Base-by-base conservation (phyloP, 2,888 invertebrate genomes). In the Caenorhabditis zanzibari region DNA sequence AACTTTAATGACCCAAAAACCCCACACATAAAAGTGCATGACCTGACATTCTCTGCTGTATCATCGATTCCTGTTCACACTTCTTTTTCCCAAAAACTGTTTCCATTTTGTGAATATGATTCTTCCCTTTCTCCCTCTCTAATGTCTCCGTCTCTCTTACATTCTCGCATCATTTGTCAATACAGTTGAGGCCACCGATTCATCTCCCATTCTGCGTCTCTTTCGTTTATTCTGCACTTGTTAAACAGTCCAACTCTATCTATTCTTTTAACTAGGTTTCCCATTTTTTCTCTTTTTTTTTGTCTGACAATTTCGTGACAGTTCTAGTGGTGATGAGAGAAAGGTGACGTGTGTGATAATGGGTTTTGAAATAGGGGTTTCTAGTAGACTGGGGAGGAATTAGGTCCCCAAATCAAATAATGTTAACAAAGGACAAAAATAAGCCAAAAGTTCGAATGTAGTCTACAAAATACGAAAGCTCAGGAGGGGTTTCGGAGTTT, bases 181-280 rank as follows among this genome's bases (percentile, higher is more conserved):
- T 72, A 79, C 79, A 56, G 71, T 77, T 59, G 59, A 22, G 35
- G 71, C 56, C 61, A 77, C 63, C 44, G 22, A 22, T 69, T 71
- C 26, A n/a, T 56, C 35, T 77, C 14, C 26, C 26, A 10, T 4
- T 54, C 79, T 64, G 64, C 64, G 71, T 72, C 71, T 79, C 77
- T 44, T 19, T 24, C 22, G 19, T 22, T 49, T 4, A 9, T 72
- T 61, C 71, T 56, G 64, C 71, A 64, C 72, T 72, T 72, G 79
- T 71, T 64, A 59, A 68, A 75, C 75, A 75, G 75, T 68, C 75
- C 66, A 75, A 58, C 79, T 56, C 35, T 71, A 32, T 75, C 47
- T 28, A 61, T 72, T 47, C 44, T 47, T 10, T 49, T 24, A 69
- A 38, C 69, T 56, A 28, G 19, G 19, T 69, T 56, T 44, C 7